A percentile compares a stretch with the other conserved stretches of the same genome.
Evolutionary conservation across 2,888 invertebrate genomes (phyloP).

Genomic region (Trachelus stipa): DNA sequence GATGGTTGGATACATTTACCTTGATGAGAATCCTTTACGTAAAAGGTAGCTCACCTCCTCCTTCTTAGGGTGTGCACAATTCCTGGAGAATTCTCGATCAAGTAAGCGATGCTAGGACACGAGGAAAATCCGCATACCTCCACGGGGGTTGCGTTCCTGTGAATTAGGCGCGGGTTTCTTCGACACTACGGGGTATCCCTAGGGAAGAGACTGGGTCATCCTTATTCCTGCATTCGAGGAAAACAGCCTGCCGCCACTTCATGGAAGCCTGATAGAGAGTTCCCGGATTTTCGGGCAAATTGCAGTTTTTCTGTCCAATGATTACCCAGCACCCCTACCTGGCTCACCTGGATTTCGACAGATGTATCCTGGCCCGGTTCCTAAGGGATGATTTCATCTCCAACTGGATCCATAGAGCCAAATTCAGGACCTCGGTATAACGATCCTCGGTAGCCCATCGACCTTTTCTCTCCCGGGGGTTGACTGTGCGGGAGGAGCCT

Average conservation of each 20-base stretch:
- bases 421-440: too few species aligned
- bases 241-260: conserved; percentile 30
- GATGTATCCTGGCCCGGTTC: conserved; percentile 15
- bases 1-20: background rate
- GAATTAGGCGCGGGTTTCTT: conserved; percentile 55
- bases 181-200: conserved; percentile 18
- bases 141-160: conserved; percentile 53
- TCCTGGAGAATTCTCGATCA: background rate
- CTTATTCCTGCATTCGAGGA: conserved; percentile 1
- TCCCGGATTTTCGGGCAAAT: conserved; percentile 62
- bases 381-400: background rate
- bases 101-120: background rate
- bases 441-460: background rate
- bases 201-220: background rate
- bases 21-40: background rate
- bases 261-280: conserved; percentile 53
- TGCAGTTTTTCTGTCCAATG: conserved; percentile 51
- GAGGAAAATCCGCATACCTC: conserved; percentile 32
- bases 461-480: background rate
- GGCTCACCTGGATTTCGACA: conserved; percentile 33
- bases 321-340: background rate
- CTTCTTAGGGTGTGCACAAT: background rate
- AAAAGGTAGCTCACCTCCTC: background rate
- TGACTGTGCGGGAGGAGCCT: background rate
- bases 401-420: background rate